Evolutionary conservation across 2,888 invertebrate genomes (phyloP), one percentile per base, ranked within the genome.

Genomic region (Ennomos erosarius): DNA sequence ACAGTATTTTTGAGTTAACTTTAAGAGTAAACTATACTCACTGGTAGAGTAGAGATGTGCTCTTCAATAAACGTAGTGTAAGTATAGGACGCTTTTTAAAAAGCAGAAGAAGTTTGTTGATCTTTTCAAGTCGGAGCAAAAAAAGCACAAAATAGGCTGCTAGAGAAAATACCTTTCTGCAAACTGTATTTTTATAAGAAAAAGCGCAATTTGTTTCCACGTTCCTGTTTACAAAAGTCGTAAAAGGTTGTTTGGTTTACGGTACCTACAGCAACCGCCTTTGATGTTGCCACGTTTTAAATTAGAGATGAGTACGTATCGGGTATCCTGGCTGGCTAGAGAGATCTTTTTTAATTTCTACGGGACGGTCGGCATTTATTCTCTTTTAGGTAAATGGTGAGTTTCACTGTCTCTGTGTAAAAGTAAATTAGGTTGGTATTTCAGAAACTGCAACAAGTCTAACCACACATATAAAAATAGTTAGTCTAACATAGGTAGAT

Each of bases 201-300:
- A 65, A 65, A 58, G 60, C 64, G 64, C 67, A 67, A 66, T 67
- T 66, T 61, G 55, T 63, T 69, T 59, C 52, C 59, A 49, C 50
- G 47, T 60, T 53, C 47, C 56, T 66, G 65, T 67, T 65, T 62
- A 64, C 64, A 64, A 40, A 60, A 67, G 59, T 62, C 69, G 56
- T 67, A 65, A 65, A 69, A 67, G 54, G 61, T 45, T 65, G 60
- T 65, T 65, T 65, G 56, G 64, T 63, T 67, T 67, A 67, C 61
- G 61, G 61, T 65, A 56, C 67, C 58, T 59, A 58, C 54, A 62
- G 49, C 46, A 56, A 63, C 61, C 57, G 53, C 59, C 58, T 67
- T 69, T 67, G 64, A 65, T 67, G 69, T 65, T 53, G 55, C 59
- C 61, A 52, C 50, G 60, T 62, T 67, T 65, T 60, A 67, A 67